Evolutionary conservation across 2,797 vertebrate genomes (phyloP).

Genomic region (Enteromius thamalakanensis): DNA sequence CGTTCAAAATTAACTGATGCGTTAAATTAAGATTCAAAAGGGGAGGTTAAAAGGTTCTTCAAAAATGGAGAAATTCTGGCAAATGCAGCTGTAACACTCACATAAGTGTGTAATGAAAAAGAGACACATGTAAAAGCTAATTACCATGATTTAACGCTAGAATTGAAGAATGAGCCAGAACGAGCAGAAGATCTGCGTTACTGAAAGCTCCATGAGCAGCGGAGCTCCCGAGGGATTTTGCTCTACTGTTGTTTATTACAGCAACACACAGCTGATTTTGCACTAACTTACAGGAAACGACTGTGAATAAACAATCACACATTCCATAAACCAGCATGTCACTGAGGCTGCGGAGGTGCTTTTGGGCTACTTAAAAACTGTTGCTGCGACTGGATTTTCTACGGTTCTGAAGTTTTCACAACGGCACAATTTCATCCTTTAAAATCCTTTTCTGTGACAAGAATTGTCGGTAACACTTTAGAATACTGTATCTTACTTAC

Average conservation of each 20-base stretch:
- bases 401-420: neutral
- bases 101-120: neutral
- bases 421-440: too few relatives aligned
- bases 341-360: neutral
- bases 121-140: neutral
- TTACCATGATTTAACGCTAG: neutral
- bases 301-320: constrained; percentile 35
- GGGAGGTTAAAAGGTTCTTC: neutral
- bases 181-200: neutral
- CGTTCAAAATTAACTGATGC: neutral
- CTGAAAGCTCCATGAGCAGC: neutral
- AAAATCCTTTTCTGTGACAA: neutral
- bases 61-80: neutral
- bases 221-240: neutral
- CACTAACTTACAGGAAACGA: constrained; percentile 22
- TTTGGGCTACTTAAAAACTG: neutral
- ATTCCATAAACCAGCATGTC: constrained; percentile 11
- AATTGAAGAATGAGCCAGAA: neutral
- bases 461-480: too few relatives aligned
- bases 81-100: neutral
- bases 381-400: neutral
- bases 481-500: too few relatives aligned
- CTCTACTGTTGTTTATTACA: constrained; percentile 2
- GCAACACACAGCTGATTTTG: constrained; percentile 20
- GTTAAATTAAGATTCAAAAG: neutral